These are phyloP conservation scores for Pseudachorutes palmiensis DNA, from an alignment of 1,140 invertebrate species.

Conservation along the genomic window DNA sequence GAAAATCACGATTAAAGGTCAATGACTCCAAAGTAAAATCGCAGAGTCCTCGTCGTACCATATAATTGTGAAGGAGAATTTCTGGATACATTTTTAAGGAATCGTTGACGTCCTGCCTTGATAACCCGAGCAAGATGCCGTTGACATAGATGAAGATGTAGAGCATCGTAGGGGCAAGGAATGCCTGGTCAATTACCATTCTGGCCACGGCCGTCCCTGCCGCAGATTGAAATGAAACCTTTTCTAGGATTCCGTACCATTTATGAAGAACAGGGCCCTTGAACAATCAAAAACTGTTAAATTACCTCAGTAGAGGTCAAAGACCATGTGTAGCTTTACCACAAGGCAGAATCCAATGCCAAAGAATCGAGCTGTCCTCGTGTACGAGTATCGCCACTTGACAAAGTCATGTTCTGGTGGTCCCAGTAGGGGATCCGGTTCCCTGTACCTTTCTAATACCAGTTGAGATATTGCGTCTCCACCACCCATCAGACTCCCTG, in stretches of 20 bases:
- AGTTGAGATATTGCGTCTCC: too few species aligned
- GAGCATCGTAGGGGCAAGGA: slow-evolving; percentile 61
- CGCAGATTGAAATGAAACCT: slow-evolving; percentile 45
- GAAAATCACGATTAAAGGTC: slow-evolving; percentile 22
- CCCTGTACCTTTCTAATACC: too few species aligned
- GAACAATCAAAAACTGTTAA: neutral
- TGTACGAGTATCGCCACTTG: too few species aligned
- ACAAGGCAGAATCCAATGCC: slow-evolving; percentile 45
- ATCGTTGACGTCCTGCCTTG: slow-evolving; percentile 47
- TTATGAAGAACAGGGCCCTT: slow-evolving; percentile 60
- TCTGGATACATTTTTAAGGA: neutral
- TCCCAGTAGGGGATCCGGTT: too few species aligned
- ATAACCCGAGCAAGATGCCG: slow-evolving; percentile 54
- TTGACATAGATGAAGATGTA: slow-evolving; percentile 50
- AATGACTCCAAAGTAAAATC: slow-evolving; percentile 2
- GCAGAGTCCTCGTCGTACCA: too few species aligned
- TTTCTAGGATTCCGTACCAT: slow-evolving; percentile 62
- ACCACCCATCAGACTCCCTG: too few species aligned
- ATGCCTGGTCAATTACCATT: slow-evolving; percentile 63
- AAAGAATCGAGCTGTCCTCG: neutral
- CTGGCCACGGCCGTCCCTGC: slow-evolving; percentile 53
- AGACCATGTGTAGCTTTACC: slow-evolving; percentile 41
- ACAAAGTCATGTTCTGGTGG: too few species aligned
- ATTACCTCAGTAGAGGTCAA: neutral
- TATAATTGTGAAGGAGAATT: slow-evolving; percentile 5